Conservation (phyloP, 2,113 vertebrate genomes). For the Falco punctatus region DNA sequence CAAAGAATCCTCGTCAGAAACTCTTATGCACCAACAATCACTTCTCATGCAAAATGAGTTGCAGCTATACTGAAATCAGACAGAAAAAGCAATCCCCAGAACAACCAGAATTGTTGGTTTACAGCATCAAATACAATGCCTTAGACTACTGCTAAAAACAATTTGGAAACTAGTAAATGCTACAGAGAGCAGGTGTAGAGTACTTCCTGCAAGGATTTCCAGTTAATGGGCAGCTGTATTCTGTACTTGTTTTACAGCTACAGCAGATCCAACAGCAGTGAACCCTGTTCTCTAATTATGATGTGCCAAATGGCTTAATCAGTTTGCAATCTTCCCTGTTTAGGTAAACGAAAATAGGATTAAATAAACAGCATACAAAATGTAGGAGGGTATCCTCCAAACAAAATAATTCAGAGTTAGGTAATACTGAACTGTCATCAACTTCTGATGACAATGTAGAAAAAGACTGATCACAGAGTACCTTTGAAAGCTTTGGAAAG, state of each 20-base stretch:
- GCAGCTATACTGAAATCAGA: conserved; percentile 21
- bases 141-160: not conserved
- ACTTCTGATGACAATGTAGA: not conserved
- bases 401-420: not conserved
- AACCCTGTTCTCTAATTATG: not conserved
- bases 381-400: not conserved
- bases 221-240: conserved; percentile 12
- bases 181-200: not conserved
- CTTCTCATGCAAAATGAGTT: conserved; percentile 23
- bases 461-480: not conserved
- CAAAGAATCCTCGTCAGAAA: conserved; percentile 12
- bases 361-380: not conserved
- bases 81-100: conserved; percentile 13
- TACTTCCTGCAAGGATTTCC: conserved; percentile 10
- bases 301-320: not conserved
- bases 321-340: not conserved
- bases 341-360: not conserved
- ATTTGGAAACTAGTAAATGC: not conserved
- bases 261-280: not conserved
- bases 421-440: not conserved
- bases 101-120: conserved; percentile 20
- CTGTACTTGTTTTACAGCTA: not conserved
- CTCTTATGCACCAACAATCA: conserved; percentile 6
- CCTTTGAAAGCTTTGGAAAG: not conserved
- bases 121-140: not conserved